These are phyloP conservation scores for Dascyllus trimaculatus DNA, from an alignment of 2,113 vertebrate species.

Conservation along the genomic window DNA sequence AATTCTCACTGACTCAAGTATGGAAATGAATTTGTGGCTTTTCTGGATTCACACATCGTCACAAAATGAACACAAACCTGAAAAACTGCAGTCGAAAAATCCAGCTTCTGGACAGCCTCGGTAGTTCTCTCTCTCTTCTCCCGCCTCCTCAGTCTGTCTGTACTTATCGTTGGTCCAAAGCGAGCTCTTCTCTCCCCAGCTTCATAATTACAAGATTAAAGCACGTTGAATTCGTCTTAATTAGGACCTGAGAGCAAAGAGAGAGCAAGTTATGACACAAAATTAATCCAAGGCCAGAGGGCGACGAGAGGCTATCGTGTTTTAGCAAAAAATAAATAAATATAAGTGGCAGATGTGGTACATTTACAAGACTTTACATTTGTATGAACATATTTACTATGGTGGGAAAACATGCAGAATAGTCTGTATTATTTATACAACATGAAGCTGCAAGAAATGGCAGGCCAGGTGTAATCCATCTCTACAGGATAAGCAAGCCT, in stretches of 20 bases:
- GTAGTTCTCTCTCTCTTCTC: neutral
- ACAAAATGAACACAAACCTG: conserved; percentile 15
- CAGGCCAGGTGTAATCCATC: neutral
- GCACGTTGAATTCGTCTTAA: conserved; percentile 63
- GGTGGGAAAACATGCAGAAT: neutral
- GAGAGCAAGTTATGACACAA: conserved; percentile 32
- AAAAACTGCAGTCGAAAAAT: conserved; percentile 22
- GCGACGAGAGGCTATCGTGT: neutral
- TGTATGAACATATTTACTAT: conserved; percentile 9
- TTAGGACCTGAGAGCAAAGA: conserved; percentile 66
- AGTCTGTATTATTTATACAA: no score
- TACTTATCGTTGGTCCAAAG: conserved; percentile 23
- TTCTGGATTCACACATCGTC: neutral
- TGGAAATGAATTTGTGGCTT: conserved; percentile 29
- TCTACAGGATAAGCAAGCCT: no score
- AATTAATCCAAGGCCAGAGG: conserved; percentile 37
- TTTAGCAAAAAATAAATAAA: neutral
- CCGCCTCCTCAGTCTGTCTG: conserved; percentile 21
- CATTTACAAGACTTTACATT: conserved; percentile 29
- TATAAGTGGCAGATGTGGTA: neutral
- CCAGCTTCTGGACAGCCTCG: neutral
- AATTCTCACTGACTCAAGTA: conserved; percentile 22
- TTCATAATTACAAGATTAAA: conserved; percentile 63
- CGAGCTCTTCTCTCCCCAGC: conserved; percentile 9
- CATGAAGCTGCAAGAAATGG: no score